Percentiles rank a stretch among this genome's conserved stretches.
Conservation (phyloP, 2,113 vertebrate species). For the Pteronura brasiliensis region DNA sequence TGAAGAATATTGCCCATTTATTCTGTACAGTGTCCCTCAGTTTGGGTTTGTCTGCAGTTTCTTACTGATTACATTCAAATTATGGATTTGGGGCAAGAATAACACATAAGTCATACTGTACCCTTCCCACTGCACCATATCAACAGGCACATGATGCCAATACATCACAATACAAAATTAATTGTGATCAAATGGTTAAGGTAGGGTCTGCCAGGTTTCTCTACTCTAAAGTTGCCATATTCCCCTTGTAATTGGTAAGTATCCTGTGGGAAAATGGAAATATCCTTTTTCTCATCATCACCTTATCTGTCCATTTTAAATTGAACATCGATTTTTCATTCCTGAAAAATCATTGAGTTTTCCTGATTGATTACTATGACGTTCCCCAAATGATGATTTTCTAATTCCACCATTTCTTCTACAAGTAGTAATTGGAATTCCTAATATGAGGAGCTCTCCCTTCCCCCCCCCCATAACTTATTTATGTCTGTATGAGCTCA, state of each 20-base stretch:
- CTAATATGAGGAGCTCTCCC: neutral
- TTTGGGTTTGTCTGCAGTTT: neutral
- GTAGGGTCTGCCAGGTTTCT: neutral
- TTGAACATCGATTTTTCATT: slow-evolving; percentile 22
- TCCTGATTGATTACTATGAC: neutral
- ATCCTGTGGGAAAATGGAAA: neutral
- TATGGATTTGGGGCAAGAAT: neutral
- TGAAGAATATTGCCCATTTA: neutral
- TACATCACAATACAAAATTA: neutral
- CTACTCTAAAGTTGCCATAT: neutral
- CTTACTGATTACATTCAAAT: neutral
- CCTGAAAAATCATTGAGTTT: neutral
- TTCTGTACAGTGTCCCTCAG: neutral
- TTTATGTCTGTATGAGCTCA: neutral
- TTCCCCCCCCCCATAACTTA: neutral
- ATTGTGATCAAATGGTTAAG: neutral
- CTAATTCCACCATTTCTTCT: neutral
- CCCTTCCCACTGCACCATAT: neutral
- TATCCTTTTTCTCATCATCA: neutral
- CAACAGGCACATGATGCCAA: neutral
- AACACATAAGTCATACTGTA: neutral
- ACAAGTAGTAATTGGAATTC: neutral
- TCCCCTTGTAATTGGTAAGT: neutral
- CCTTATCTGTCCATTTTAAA: neutral
- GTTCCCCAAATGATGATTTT: neutral